Percentiles rank a stretch among this genome's conserved stretches.
These are phyloP conservation scores for Pocota personata DNA, from an alignment of 2,888 invertebrate species.

Conservation along the genomic window DNA sequence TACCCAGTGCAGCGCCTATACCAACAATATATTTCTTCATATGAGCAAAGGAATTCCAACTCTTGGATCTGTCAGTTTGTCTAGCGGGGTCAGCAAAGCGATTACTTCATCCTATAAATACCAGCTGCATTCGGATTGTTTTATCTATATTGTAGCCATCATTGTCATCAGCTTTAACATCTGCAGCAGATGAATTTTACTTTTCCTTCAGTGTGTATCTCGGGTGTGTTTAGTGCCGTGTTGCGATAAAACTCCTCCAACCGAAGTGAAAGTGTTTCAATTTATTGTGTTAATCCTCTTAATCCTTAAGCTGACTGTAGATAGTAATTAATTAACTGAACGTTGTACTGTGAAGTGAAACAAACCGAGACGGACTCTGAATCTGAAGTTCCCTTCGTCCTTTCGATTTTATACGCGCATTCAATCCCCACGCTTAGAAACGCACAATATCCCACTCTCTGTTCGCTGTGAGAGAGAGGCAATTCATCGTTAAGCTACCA, in stretches of 20 bases:
- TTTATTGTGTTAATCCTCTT: not conserved
- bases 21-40: slow-evolving; percentile 61
- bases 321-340: slow-evolving; percentile 19
- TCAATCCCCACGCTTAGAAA: slow-evolving; percentile 6
- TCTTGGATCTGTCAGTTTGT: slow-evolving; percentile 72
- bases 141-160: slow-evolving; percentile 37
- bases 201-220: slow-evolving; percentile 22
- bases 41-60: slow-evolving; percentile 63
- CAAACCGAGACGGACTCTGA: not conserved
- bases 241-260: slow-evolving; percentile 12
- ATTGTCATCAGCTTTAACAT: slow-evolving; percentile 24
- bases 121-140: slow-evolving; percentile 62
- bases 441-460: not conserved
- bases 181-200: not conserved
- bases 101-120: slow-evolving; percentile 69
- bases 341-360: not conserved
- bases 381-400: slow-evolving; percentile 11
- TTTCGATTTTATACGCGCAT: slow-evolving; percentile 28
- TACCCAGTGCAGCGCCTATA: slow-evolving; percentile 57
- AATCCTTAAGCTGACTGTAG: slow-evolving; percentile 2
- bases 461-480: slow-evolving; percentile 20
- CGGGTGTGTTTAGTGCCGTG: slow-evolving; percentile 46
- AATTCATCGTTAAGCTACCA: slow-evolving; percentile 46
- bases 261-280: slow-evolving; percentile 9
- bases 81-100: slow-evolving; percentile 70